Base-by-base conservation (phyloP, 2,888 invertebrate species). In the Ennomos erosarius region DNA sequence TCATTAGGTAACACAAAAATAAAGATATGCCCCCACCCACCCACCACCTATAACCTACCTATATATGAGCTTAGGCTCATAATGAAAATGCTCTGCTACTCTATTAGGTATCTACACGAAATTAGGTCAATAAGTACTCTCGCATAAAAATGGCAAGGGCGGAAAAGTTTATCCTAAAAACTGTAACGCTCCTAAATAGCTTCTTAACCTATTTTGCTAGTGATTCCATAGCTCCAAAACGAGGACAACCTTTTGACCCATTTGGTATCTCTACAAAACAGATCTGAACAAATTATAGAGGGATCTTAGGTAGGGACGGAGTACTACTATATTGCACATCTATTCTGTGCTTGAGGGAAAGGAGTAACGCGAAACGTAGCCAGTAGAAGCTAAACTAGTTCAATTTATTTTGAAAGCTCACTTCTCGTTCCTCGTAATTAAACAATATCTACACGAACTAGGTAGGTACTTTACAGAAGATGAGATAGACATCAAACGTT, bases 121-220 rank as follows among this genome's bases (percentile, higher is more conserved):
- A 76, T 69, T 71, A 61, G 75, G 78, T 75, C 75, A 78, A 73
- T 72, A n/a, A n/a, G n/a, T n/a, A 71, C 67, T 68, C 65, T 56
- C 62, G 68, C 62, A 71, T 66, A 72, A 71, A 26, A 77, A 67
- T 62, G 67, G 64, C 64, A 67, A 67, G 64, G 64, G 61, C 54
- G 61, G 69, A 75, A 53, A 69, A 74, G 69, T 72, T n/a, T 70
- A 69, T 70, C 67, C 68, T 62, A 68, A 75, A 68, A 76, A 71
- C 64, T 65, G 69, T 74, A 69, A 75, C 71, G 68, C 62, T 68
- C 59, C 66, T 56, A 64, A 74, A 76, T 75, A 67, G 72, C 62
- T 67, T 69, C 68, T 71, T 69, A 73, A 71, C 71, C 69, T 72
- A 71, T 73, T 74, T 76, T 51, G 65, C 55, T 68, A 68, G 68